Conservation (phyloP, 2,797 vertebrate species). For the Ataeniobius toweri region DNA sequence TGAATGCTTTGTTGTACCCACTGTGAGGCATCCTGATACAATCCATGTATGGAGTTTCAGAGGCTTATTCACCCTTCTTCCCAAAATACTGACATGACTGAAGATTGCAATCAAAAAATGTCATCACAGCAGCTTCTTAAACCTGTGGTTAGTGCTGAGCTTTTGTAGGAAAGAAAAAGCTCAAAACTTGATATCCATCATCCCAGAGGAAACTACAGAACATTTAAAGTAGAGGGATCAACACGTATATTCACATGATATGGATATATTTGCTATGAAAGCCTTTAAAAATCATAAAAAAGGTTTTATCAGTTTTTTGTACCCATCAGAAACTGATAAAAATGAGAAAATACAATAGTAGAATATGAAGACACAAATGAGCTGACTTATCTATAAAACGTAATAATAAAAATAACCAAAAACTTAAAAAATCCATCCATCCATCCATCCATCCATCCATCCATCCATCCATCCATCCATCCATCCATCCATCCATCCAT, state of each 20-base stretch:
- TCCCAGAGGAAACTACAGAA: not conserved
- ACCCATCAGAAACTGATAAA: not conserved
- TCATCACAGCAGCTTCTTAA: too few relatives aligned
- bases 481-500: not conserved
- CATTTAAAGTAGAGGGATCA: not conserved
- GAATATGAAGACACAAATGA: too few relatives aligned
- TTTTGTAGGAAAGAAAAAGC: too few relatives aligned
- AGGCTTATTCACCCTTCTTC: too few relatives aligned
- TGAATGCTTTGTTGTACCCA: too few relatives aligned
- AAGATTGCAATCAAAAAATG: too few relatives aligned
- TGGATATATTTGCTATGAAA: not conserved
- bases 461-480: not conserved
- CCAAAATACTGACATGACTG: too few relatives aligned
- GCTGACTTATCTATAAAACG: too few relatives aligned
- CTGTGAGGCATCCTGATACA: too few relatives aligned
- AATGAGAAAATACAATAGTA: not conserved
- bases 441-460: not conserved
- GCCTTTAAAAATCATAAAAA: not conserved
- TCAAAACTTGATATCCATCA: not conserved
- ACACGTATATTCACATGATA: not conserved
- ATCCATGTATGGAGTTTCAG: too few relatives aligned
- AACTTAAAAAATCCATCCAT: not conserved
- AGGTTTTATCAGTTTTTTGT: not conserved
- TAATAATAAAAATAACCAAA: not conserved
- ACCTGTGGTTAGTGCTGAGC: too few relatives aligned